Evolutionary conservation across 2,888 invertebrate species (phyloP), one percentile per base, ranked within the genome.

Genomic region (Amphipyra tragopoginis): DNA sequence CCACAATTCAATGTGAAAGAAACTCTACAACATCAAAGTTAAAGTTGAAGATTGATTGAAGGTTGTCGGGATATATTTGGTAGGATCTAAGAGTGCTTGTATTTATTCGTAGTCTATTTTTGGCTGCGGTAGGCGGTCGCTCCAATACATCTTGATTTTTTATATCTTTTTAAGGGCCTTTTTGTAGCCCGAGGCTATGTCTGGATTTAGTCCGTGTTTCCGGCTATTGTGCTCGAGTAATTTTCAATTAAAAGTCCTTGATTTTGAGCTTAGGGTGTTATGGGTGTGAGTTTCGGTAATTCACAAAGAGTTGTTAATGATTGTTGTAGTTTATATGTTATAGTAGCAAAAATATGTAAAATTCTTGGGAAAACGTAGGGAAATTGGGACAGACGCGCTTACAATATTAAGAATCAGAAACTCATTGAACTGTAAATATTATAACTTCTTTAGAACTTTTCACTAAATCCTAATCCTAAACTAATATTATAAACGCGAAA

Each of bases 101-200:
- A 72, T 82, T 78, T 72, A 75, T 80, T 87, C 80, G 79, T 89
- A 74, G 81, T 93, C 89, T 94, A 94, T 94, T 94, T 94, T 91
- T 93, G 92, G 88, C 93, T 93, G 93, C 92, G 94, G 94, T 94
- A 94, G 94, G 94, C 94, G 94, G 94, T 90, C 89, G 92, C 88
- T 91, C 88, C 86, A 87, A 88, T 91, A 90, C 86, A 87, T 82
- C 85, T 84, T 80, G 82, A 74, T 86, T 91, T 92, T 92, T 90
- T 89, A 85, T 85, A 79, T 83, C 84, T 86, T 89, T 90, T 88
- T 86, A 84, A 80, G 83, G 85, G 78, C 78, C 84, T 90, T 92
- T 92, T 91, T 88, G 90, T 90, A 84, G 84, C 87, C 84, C 77
- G 86, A 83, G 86, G 88, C 87, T 81, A 84, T 82, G 88, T 88